phyloP scores from a whole-genome alignment of 2,797 vertebrate genomes.

The Aldrovandia affinis region DNA sequence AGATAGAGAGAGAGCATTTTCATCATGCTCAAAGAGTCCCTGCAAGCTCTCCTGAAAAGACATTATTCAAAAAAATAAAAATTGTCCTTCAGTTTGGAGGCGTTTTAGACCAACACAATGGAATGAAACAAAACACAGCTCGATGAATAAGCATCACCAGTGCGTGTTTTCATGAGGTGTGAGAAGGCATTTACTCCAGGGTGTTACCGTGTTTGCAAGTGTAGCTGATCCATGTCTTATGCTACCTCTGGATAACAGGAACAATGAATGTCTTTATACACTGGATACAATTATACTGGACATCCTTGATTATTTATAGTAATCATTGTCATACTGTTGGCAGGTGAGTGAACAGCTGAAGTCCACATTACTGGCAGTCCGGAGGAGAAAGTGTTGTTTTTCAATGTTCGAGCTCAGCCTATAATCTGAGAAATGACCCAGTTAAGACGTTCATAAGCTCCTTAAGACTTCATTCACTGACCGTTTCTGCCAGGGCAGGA shows the following conservation, averaged over 20 bases:
- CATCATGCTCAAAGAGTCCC: background rate
- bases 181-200: background rate
- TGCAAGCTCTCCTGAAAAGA: background rate
- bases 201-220: too few species aligned
- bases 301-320: background rate
- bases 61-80: background rate
- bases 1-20: background rate
- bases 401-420: background rate
- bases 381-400: background rate
- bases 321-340: too few species aligned
- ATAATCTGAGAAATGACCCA: background rate
- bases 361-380: background rate
- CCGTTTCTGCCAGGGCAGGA: background rate
- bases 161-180: background rate
- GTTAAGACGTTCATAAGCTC: background rate
- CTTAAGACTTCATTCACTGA: background rate
- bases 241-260: too few species aligned
- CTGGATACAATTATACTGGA: background rate
- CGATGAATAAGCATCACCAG: background rate
- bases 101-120: background rate
- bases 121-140: background rate
- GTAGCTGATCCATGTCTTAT: too few species aligned
- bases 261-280: background rate
- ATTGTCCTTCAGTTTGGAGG: background rate
- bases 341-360: too few species aligned